Evolutionary conservation across 2,888 invertebrate genomes (phyloP), one percentile per base, ranked within the genome.

Genomic region (Blera fallax): DNA sequence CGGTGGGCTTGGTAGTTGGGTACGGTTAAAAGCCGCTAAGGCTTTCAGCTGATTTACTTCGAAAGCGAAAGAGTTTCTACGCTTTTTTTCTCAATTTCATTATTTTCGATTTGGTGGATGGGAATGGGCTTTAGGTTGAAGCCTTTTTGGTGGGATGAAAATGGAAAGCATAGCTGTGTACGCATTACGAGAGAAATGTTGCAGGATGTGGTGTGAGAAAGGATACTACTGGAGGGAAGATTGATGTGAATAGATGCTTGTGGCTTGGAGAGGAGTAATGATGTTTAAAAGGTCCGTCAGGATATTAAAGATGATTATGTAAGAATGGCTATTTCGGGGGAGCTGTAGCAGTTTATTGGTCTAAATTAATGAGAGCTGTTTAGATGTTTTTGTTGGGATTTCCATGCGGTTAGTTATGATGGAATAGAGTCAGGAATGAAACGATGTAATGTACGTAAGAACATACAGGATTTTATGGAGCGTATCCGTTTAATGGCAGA

Each of bases 21-120:
- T n/a, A n/a, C n/a, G n/a, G n/a, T 56, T 81, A 77, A 81, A 80
- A 81, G 80, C 72, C 76, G 76, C 76, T 67, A 72, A 67, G 65
- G 67, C 76, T 81, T 81, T 85, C 85, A 77, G 45, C 62, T 85
- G 81, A 85, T 76, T 81, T 81, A 81, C 81, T 72, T 72, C 54
- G 74, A 70, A 70, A 76, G 70, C 45, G 32, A 50, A 65, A 60
- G 82, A 64, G 52, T 40, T 70, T 34, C 18, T 48, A 14, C 10
- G 10, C 43, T 21, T 62, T 14, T 24, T 29, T 54, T 48, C 45
- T 7, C 18, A 11, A 60, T 74, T 60, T 32, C 37, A n/a, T 67
- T 50, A 27, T 43, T 48, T 37, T 37, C 37, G 29, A 37, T 18
- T 60, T 3, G n/a, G n/a, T 2, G 5, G 54, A 5, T 27, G 11